Evolutionary conservation across 1,140 invertebrate species (phyloP).

Genomic region (Homarus americanus): DNA sequence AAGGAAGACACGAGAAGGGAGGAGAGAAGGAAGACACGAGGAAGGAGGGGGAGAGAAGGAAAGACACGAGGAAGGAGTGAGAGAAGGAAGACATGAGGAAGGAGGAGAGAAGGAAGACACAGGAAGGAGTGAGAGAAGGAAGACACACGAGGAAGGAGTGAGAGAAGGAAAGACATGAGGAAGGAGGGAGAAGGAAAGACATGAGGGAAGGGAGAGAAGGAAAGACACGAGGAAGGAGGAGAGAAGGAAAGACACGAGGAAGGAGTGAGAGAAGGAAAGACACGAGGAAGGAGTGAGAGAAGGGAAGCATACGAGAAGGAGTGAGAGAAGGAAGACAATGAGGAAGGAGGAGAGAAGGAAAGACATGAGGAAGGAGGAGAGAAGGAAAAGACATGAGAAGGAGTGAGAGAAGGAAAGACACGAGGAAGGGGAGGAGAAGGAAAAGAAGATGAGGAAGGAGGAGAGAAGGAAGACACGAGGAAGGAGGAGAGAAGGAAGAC

Average conservation of each 20-base stretch:
- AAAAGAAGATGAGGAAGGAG: no score
- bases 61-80: no score
- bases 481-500: no score
- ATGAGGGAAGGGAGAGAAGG: no score
- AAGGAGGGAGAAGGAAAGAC: no score
- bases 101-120: neutral
- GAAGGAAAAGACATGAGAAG: neutral
- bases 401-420: neutral
- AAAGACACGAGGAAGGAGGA: no score
- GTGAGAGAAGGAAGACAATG: neutral
- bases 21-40: no score
- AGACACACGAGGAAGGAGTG: neutral
- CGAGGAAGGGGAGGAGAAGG: no score
- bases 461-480: no score
- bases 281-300: neutral
- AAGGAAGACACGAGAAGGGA: no score
- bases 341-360: neutral
- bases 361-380: neutral
- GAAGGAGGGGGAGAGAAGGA: neutral
- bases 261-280: neutral
- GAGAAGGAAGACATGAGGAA: no score
- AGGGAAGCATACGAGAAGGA: neutral
- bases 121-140: neutral
- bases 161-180: neutral
- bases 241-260: no score